Evolutionary conservation across 2,888 invertebrate species (phyloP), one percentile per base, ranked within the genome.

Genomic region (Chloroclystis v-ata): DNA sequence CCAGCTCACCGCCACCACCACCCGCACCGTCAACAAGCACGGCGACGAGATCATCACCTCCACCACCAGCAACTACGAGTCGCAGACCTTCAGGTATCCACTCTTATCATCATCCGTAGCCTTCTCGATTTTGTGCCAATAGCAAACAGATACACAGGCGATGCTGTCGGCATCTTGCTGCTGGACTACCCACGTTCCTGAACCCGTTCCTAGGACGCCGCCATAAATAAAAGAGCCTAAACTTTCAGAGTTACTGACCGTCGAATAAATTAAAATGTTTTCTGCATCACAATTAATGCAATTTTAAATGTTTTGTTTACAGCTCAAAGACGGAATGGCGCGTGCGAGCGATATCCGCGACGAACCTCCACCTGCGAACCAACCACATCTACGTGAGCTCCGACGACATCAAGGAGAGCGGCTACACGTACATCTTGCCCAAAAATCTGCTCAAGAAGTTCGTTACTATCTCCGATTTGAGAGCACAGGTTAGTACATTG

Each of bases 351-450:
- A 99, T 99, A 61, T 99, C 97, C 0, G 99, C 98, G 0, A 99
- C 98, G 0, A 99, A 99, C 86, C 89, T 99, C 13, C 98, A 99
- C 82, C 89, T 99, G 28, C 92, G 99, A 55, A 99, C 99, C 0
- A 99, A 99, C 85, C 99, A 99, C 78, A 99, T 99, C 69, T 99
- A 99, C 70, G 99, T 99, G 12, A 98, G 98, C 54, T 98, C 98
- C 0, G 99, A 99, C 70, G 99, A 99, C 72, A 99, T 99, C 74
- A 99, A 99, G 80, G 99, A 99, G 82, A 98, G 99, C 13, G 99
- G 99, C 2, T 99, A 97, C 84, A 99, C 99, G 0, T 96, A 95
- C 71, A 95, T 96, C 64, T 81, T 95, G 56, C 95, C 95, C 4
- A 99, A 99, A 89, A 99, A 99, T 75, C 92, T 99, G 50, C 91